Conservation (phyloP, 1,140 invertebrate species). For the Pseudomyrmex concolor region DNA sequence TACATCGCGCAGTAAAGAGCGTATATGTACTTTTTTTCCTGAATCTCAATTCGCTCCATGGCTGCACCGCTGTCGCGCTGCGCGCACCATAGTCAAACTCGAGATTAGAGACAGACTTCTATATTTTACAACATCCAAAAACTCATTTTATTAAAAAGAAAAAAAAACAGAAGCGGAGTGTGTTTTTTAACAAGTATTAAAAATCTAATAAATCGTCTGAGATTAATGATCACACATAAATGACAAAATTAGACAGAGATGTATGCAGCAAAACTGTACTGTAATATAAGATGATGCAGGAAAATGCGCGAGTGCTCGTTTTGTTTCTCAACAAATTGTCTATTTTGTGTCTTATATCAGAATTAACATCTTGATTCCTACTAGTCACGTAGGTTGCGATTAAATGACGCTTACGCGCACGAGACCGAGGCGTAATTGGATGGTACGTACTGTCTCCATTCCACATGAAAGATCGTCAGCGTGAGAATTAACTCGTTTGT, state of each 20-base stretch:
- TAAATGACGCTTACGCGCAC: slow-evolving; percentile 61
- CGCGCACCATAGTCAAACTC: not conserved
- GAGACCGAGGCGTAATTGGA: slow-evolving; percentile 61
- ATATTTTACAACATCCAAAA: not conserved
- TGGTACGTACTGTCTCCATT: slow-evolving; percentile 51
- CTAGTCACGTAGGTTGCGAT: slow-evolving; percentile 66
- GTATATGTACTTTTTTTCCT: not conserved
- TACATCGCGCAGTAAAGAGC: slow-evolving; percentile 15
- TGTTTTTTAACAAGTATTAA: not conserved
- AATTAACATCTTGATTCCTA: slow-evolving; percentile 66
- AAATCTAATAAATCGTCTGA: not conserved
- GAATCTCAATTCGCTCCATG: slow-evolving; percentile 18
- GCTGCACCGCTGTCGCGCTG: not conserved
- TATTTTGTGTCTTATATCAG: slow-evolving; percentile 56
- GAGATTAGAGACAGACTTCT: not conserved
- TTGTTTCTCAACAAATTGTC: slow-evolving; percentile 38
- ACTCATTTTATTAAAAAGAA: not conserved
- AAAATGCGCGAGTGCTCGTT: slow-evolving; percentile 43
- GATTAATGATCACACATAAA: not conserved
- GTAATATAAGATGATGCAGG: slow-evolving; percentile 21
- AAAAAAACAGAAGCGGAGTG: not conserved
- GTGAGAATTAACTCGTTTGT: slow-evolving; percentile 64
- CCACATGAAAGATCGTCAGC: slow-evolving; percentile 16
- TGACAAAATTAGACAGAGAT: slow-evolving; percentile 21
- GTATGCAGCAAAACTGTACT: not conserved